Evolutionary conservation across 2,113 vertebrate species (phyloP).

Genomic region (Choloepus hoffmanni): DNA sequence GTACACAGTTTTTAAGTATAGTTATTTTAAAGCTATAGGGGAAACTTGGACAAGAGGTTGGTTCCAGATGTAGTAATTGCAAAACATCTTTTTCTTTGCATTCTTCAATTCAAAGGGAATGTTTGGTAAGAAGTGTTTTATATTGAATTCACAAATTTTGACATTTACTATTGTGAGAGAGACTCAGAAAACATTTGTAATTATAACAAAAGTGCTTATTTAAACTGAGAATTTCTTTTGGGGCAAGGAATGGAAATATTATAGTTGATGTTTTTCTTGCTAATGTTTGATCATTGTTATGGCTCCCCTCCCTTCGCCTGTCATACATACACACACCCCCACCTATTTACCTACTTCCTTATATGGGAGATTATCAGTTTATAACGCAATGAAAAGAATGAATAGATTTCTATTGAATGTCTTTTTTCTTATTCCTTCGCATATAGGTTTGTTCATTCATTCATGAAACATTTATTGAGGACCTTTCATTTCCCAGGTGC

Average conservation of each 20-base stretch:
- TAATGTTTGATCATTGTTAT: conserved; percentile 58
- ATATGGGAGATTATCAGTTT: background rate
- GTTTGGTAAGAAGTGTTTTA: conserved; percentile 21
- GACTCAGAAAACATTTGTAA: conserved; percentile 38
- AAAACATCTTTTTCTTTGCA: background rate
- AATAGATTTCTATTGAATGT: conserved; percentile 12
- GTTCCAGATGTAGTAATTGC: background rate
- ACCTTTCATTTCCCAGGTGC: background rate
- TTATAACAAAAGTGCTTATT: conserved; percentile 45
- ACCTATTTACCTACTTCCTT: background rate
- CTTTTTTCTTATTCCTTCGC: conserved; percentile 18
- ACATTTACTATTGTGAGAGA: background rate
- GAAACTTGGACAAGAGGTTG: background rate
- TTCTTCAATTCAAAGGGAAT: conserved; percentile 52
- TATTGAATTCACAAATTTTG: conserved; percentile 22
- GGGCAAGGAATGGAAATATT: conserved; percentile 46
- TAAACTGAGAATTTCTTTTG: conserved; percentile 46
- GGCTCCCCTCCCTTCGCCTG: too few relatives aligned
- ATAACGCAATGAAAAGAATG: conserved; percentile 19
- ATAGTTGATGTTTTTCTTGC: conserved; percentile 1
- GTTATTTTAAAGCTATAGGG: conserved; percentile 45
- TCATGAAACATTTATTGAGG: conserved; percentile 36
- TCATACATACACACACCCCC: background rate
- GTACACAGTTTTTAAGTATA: background rate
- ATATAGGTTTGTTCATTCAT: background rate